phyloP scores from a whole-genome alignment of 2,113 vertebrate genomes.

The Salvelinus alpinus region DNA sequence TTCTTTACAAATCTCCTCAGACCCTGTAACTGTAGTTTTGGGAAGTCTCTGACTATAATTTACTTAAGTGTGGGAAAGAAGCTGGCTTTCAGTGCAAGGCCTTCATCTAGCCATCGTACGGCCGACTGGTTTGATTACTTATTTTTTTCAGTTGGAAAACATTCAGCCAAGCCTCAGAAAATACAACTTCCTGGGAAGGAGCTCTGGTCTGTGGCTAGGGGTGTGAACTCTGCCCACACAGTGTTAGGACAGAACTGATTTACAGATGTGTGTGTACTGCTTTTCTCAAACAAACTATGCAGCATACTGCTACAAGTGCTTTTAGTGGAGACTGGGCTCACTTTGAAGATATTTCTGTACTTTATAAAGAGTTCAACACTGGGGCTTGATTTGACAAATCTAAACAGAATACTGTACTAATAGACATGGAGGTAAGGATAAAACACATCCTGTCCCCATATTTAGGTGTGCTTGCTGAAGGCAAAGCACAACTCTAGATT shows the following conservation, averaged over 20 bases:
- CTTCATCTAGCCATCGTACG: slow-evolving; percentile 15
- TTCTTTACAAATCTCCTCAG: neutral
- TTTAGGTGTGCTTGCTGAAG: too few species aligned
- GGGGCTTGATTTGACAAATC: neutral
- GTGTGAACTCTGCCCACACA: slow-evolving; percentile 7
- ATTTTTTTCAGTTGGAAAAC: slow-evolving; percentile 51
- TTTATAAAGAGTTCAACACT: neutral
- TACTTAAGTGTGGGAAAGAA: slow-evolving; percentile 46
- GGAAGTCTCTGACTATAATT: slow-evolving; percentile 28
- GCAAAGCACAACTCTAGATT: too few species aligned
- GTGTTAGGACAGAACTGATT: neutral
- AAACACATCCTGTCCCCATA: neutral
- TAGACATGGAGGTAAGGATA: neutral
- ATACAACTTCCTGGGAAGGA: slow-evolving; percentile 33
- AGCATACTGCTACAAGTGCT: neutral
- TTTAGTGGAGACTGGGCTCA: neutral
- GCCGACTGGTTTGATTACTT: slow-evolving; percentile 46
- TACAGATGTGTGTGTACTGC: neutral
- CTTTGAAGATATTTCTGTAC: neutral
- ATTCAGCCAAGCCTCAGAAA: slow-evolving; percentile 40
- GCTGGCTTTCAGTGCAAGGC: slow-evolving; percentile 31
- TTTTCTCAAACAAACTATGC: neutral
- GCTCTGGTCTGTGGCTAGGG: slow-evolving; percentile 1
- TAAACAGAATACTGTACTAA: neutral
- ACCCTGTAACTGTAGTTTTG: slow-evolving; percentile 14